A percentile compares a stretch with the other conserved stretches of the same genome.
Conservation (phyloP, 2,888 invertebrate species). For the Xiphydria camelus region DNA sequence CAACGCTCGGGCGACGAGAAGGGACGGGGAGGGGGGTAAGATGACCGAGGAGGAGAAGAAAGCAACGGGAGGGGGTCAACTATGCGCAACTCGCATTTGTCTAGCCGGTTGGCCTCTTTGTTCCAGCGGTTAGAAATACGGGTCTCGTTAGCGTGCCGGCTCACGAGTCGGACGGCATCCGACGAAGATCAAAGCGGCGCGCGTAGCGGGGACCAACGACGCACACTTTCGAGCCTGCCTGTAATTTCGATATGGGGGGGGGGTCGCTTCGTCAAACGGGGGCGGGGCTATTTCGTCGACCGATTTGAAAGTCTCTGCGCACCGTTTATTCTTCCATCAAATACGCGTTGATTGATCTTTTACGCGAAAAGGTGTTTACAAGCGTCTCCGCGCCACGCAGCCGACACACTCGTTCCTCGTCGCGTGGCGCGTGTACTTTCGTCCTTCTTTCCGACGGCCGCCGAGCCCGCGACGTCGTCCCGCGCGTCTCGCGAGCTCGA, state of each 20-base stretch:
- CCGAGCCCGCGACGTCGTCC: constrained; percentile 5
- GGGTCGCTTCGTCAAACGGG: background rate
- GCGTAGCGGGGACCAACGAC: background rate
- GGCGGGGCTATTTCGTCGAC: background rate
- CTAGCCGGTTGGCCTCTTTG: background rate
- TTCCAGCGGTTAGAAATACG: constrained; percentile 2
- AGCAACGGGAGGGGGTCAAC: constrained; percentile 19
- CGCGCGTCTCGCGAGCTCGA: constrained; percentile 19
- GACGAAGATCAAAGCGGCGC: background rate
- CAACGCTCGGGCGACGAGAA: background rate
- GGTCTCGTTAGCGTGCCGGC: background rate
- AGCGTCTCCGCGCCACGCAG: too few relatives aligned
- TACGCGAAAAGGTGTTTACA: too few relatives aligned
- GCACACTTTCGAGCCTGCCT: background rate
- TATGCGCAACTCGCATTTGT: constrained; percentile 27
- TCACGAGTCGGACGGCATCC: too few relatives aligned
- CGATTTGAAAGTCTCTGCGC: too few relatives aligned
- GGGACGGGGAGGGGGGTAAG: background rate
- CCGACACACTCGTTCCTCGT: too few relatives aligned
- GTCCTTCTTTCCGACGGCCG: constrained; percentile 3
- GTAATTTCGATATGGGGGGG: background rate
- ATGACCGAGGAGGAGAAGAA: too few relatives aligned
- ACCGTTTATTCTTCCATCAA: too few relatives aligned
- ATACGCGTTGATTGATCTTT: too few relatives aligned
- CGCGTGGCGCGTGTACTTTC: constrained; percentile 8